Evolutionary conservation across 2,888 invertebrate genomes (phyloP).

Genomic region (Lapara coniferarum): DNA sequence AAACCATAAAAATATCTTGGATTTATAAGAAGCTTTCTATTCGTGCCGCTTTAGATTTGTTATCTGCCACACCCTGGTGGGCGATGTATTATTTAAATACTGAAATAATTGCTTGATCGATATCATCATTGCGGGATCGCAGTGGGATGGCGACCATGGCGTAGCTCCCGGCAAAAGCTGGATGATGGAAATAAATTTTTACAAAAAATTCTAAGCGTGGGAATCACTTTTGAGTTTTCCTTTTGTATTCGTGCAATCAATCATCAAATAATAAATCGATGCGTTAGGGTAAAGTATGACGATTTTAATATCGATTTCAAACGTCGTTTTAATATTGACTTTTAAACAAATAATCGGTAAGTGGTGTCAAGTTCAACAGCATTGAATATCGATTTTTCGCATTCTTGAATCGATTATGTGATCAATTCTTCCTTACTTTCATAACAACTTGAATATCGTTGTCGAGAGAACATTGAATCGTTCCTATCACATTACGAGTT

Average conservation of each 20-base stretch:
- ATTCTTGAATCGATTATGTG: neutral
- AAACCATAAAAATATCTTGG: neutral
- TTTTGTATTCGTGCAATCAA: neutral
- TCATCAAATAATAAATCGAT: neutral
- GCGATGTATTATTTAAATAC: conserved; percentile 62
- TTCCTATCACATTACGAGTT: conserved; percentile 10
- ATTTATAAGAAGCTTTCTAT: conserved; percentile 37
- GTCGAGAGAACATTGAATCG: conserved; percentile 1
- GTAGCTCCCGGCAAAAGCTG: conserved; percentile 69
- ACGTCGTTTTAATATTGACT: too few relatives aligned
- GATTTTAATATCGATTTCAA: too few relatives aligned
- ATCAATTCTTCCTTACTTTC: neutral
- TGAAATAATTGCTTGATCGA: conserved; percentile 73
- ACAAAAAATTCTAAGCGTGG: conserved; percentile 63
- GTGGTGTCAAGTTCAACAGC: neutral
- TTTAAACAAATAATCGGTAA: too few relatives aligned
- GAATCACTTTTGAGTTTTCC: conserved; percentile 52
- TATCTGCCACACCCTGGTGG: conserved; percentile 55
- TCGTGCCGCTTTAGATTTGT: conserved; percentile 55
- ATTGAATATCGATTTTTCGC: neutral
- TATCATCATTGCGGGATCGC: conserved; percentile 71
- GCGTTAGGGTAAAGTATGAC: too few relatives aligned
- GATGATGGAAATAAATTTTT: conserved; percentile 46
- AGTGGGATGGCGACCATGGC: conserved; percentile 59
- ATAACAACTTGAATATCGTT: neutral